Conservation (phyloP, 2,888 invertebrate species). For the Ametastegia equiseti region DNA sequence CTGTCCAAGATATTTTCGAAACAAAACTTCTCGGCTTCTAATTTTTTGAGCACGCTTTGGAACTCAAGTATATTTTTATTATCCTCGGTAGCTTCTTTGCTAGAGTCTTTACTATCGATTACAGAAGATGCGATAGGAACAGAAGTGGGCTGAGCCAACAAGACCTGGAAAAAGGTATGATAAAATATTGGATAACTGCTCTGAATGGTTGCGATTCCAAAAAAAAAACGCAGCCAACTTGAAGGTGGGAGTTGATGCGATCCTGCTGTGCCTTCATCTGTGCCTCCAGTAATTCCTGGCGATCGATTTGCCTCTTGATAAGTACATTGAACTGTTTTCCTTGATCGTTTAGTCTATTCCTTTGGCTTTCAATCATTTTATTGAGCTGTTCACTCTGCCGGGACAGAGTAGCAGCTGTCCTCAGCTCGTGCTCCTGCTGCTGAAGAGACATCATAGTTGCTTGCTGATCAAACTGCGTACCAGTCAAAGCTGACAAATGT, state of each 20-base stretch:
- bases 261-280: conserved; percentile 71
- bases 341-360: conserved; percentile 62
- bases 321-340: conserved; percentile 68
- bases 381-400: conserved; percentile 67
- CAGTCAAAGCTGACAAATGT: conserved; percentile 59
- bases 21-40: conserved; percentile 67
- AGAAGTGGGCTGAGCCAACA: conserved; percentile 64
- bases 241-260: conserved; percentile 67
- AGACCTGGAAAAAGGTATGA: conserved; percentile 59
- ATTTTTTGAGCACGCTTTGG: conserved; percentile 61
- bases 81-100: conserved; percentile 44
- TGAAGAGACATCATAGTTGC: conserved; percentile 66
- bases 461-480: conserved; percentile 67
- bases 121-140: conserved; percentile 51
- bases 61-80: conserved; percentile 55
- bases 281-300: conserved; percentile 66
- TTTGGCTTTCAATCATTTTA: conserved; percentile 63
- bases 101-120: conserved; percentile 24
- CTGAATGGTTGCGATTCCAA: conserved; percentile 16
- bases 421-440: conserved; percentile 68
- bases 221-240: conserved; percentile 59
- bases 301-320: conserved; percentile 67
- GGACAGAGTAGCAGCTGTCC: conserved; percentile 64
- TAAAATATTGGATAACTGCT: conserved; percentile 40
- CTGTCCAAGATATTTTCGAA: conserved; percentile 66